These are phyloP conservation scores for Sympetrum striolatum DNA, from an alignment of 2,888 invertebrate genomes.

Conservation along the genomic window DNA sequence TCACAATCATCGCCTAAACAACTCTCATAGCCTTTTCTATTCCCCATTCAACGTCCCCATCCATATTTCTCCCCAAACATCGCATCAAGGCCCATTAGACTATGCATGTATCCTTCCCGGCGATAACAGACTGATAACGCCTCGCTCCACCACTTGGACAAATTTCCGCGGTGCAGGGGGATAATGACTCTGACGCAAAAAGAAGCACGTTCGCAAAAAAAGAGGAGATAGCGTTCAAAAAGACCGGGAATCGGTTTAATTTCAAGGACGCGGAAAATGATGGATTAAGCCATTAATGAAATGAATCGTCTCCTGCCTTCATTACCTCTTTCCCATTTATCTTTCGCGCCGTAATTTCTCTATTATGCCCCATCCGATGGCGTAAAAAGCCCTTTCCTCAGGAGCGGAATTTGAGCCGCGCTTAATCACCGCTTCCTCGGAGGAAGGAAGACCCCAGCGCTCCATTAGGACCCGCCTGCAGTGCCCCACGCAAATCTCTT, in stretches of 20 bases:
- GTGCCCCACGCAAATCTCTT: neutral
- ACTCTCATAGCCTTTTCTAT: no score
- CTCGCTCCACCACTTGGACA: no score
- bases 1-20: no score
- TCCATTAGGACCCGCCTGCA: neutral
- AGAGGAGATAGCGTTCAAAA: neutral
- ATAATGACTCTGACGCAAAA: no score
- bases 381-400: neutral
- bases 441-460: neutral
- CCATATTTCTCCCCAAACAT: no score
- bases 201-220: no score
- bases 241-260: neutral
- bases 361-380: neutral
- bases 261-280: neutral
- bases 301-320: conserved; percentile 34
- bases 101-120: no score
- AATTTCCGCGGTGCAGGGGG: no score
- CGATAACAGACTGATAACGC: no score
- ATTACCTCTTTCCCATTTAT: neutral
- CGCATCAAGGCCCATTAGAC: no score
- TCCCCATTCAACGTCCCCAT: no score
- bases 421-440: neutral
- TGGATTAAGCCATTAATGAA: neutral
- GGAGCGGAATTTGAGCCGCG: neutral
- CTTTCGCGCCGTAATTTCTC: neutral